Base-by-base conservation (phyloP, 2,888 invertebrate species). In the Mechanitis mazaeus region DNA sequence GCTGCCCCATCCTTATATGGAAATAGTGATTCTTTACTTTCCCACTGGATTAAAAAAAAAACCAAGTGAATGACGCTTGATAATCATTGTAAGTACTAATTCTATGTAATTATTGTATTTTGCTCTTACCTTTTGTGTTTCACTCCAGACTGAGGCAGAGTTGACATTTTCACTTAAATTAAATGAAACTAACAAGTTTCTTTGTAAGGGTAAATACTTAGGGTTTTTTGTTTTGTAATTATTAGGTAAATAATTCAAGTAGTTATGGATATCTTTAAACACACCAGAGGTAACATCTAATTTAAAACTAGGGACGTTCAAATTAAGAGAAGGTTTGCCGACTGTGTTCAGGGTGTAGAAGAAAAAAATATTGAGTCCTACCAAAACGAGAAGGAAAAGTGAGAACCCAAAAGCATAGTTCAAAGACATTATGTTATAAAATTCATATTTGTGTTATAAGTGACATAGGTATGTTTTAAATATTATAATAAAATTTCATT, bases 401-500 rank as follows among this genome's bases (percentile, higher is more conserved):
- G 87, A 88, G 71, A 87, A 86, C 50, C 82, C 82, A 71, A 89
- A 86, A n/a, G 86, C 85, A 75, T 85, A 87, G 71, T 89, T 89
- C 72, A 87, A 73, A 59, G 88, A 86, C 89, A 89, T 89, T 60
- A 66, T 72, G 64, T 64, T 35, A 38, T n/a, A 31, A 11, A 12
- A 59, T 59, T 5, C 35, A 55, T 35, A 50, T 28, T 12, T 54
- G 28, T 57, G 53, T 62, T 54, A 63, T 28, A 31, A 45, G 33
- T 45, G 33, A 45, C 33, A 46, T 33, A 6, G 7, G 33, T 56
- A 45, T 31, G 12, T 33, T 56, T 45, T 63, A 33, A 60, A 45
- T 9, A 60, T 9, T 42, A 42, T 9, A 9, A 9, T 42, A 42
- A 9, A 7, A 42, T 42, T 20, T 9, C 42, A 42, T 42, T 42